These are phyloP conservation scores for Nomada hirtipes DNA, from an alignment of 2,888 invertebrate species.

Conservation along the genomic window DNA sequence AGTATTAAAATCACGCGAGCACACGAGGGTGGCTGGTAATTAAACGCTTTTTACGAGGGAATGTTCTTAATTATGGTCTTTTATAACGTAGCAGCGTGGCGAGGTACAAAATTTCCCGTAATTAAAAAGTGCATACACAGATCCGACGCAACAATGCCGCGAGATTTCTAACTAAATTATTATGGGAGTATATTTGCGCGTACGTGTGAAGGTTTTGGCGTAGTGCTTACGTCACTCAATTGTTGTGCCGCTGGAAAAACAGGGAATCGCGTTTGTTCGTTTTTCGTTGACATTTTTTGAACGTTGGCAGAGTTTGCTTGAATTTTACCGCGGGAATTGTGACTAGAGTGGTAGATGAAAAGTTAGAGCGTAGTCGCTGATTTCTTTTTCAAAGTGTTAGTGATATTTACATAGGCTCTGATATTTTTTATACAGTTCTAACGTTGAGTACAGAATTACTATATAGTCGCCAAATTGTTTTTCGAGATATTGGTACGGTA, in stretches of 20 bases:
- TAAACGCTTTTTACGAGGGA: slow-evolving; percentile 29
- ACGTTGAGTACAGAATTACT: too few relatives aligned
- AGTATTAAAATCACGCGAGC: slow-evolving; percentile 3
- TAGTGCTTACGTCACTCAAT: slow-evolving; percentile 20
- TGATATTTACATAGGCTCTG: too few relatives aligned
- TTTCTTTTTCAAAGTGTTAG: too few relatives aligned
- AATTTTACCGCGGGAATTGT: too few relatives aligned
- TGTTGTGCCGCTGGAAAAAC: slow-evolving; percentile 7
- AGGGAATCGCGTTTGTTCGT: too few relatives aligned
- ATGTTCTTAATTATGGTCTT: slow-evolving; percentile 43
- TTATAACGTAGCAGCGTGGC: slow-evolving; percentile 10
- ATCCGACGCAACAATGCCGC: not conserved
- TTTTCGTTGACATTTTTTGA: not conserved
- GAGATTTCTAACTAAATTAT: slow-evolving; percentile 47
- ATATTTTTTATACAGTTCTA: too few relatives aligned
- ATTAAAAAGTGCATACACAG: slow-evolving; percentile 33
- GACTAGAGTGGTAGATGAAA: too few relatives aligned
- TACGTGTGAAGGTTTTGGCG: not conserved
- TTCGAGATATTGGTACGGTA: too few relatives aligned
- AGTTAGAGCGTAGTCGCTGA: too few relatives aligned
- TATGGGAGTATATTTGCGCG: slow-evolving; percentile 23
- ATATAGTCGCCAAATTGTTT: too few relatives aligned
- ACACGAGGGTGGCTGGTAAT: slow-evolving; percentile 23
- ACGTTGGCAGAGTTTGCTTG: too few relatives aligned
- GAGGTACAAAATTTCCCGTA: slow-evolving; percentile 28